phyloP scores from a whole-genome alignment of 2,797 vertebrate species.

The Neoniphon sammara region DNA sequence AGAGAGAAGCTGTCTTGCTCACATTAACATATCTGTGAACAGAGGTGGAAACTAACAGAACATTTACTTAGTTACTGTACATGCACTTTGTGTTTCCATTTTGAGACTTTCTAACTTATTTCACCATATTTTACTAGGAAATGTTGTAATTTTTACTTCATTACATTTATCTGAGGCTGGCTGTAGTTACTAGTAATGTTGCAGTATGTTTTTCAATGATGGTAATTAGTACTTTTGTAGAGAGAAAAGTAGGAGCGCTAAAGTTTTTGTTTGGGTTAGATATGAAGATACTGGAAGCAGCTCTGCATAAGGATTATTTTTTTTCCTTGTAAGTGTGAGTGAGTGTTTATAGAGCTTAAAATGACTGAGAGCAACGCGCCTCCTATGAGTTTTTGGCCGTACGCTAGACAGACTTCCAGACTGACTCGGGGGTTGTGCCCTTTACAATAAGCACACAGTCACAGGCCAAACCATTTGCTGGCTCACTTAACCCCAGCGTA shows the following conservation, averaged over 20 bases:
- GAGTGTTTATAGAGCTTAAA: conserved; percentile 48
- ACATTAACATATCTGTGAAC: background rate
- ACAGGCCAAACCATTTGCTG: conserved; percentile 47
- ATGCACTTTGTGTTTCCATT: too few species aligned
- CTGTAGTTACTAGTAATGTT: too few species aligned
- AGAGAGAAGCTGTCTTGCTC: background rate
- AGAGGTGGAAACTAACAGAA: too few species aligned
- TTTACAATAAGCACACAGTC: conserved; percentile 39
- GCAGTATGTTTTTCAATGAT: too few species aligned
- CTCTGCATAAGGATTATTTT: background rate
- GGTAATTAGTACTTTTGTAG: background rate
- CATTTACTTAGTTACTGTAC: too few species aligned
- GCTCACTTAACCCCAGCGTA: conserved; percentile 45
- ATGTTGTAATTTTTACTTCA: too few species aligned
- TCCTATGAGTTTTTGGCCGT: conserved; percentile 24
- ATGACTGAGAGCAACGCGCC: conserved; percentile 15
- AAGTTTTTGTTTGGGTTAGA: conserved; percentile 23
- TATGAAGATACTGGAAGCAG: too few species aligned
- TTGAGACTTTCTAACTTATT: too few species aligned
- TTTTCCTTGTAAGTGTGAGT: conserved; percentile 18
- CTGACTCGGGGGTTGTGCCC: conserved; percentile 46
- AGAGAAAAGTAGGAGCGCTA: background rate
- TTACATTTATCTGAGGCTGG: too few species aligned
- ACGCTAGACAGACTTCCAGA: conserved; percentile 28
- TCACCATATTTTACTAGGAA: too few species aligned